Base-by-base conservation (phyloP, 2,113 vertebrate genomes). In the Centropus unirufus region DNA sequence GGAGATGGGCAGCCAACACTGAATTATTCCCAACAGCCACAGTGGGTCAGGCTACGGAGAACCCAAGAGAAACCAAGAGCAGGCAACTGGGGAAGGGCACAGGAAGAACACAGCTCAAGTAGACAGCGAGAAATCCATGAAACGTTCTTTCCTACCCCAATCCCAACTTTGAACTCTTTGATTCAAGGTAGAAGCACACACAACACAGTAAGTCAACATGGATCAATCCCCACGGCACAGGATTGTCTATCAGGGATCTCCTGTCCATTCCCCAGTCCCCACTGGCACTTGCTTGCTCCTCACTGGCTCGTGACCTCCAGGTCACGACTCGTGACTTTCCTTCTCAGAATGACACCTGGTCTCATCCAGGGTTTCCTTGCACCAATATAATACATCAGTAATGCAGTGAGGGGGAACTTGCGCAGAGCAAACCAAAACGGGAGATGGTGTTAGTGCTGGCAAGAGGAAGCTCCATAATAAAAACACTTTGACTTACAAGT, bases 1-100 rank as follows among this genome's bases (percentile, higher is more conserved):
- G 14, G 58, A 81, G 36, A 24, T 2, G 15, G 64, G 46, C 2
- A 34, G 46, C 26, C 39, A 51, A n/a, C 0, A 1, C 30, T 62
- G 49, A 77, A 46, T 32, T 58, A 61, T 68, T 57, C 40, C 39
- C 6, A 75, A 14, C 18, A 49, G n/a, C 22, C 19, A n/a, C 40
- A 47, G 1, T 1, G 0, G 2, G n/a, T 30, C 9, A 0, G 10
- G 32, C 24, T 57, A 46, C 46, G 34, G n/a, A 29, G 40, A 34
- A 55, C 22, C 29, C 61, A 67, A 63, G 16, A 55, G 75, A 86
- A 92, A 72, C 34, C 59, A 68, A 42, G 66, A 58, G 42, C 5
- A 12, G 23, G 30, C 6, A 44, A 5, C 7, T 7, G 44, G 44
- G 29, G 57, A 83, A 64, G 2, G 1, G 26, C 19, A 8, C 0